phyloP scores from a whole-genome alignment of 2,113 vertebrate genomes.

The Stictonetta naevosa region DNA sequence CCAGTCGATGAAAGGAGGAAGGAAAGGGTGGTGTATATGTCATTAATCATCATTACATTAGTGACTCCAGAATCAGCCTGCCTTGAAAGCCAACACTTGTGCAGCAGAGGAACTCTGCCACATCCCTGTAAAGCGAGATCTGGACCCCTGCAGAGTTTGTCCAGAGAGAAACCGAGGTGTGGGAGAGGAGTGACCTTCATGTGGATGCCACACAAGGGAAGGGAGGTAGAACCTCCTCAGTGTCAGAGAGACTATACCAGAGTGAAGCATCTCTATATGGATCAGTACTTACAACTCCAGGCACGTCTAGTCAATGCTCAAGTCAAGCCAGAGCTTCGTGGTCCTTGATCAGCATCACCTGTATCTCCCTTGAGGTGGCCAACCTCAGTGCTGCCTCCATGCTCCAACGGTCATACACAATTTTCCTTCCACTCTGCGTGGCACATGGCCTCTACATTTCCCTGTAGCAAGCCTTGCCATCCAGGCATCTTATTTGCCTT shows the following conservation, averaged over 20 bases:
- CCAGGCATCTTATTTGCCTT: background rate
- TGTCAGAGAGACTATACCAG: background rate
- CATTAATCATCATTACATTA: constrained; percentile 61
- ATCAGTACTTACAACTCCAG: background rate
- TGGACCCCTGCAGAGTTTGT: background rate
- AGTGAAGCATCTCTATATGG: background rate
- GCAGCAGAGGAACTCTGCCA: background rate
- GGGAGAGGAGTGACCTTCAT: background rate
- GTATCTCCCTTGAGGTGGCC: background rate
- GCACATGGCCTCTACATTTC: rapidly evolving
- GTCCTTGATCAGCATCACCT: background rate
- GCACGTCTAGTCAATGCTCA: background rate
- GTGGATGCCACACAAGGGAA: rapidly evolving
- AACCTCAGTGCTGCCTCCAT: background rate
- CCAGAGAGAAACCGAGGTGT: background rate
- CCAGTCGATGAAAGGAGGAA: constrained; percentile 63
- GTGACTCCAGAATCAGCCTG: background rate
- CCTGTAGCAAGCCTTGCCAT: background rate
- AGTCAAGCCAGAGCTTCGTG: background rate
- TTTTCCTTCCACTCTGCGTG: background rate
- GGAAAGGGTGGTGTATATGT: constrained; percentile 30
- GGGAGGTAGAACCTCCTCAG: background rate
- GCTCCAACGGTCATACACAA: rapidly evolving
- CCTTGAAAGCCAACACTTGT: background rate
- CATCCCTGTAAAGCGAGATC: rapidly evolving